phyloP scores from a whole-genome alignment of 2,797 vertebrate species.

The Rhincodon typus region DNA sequence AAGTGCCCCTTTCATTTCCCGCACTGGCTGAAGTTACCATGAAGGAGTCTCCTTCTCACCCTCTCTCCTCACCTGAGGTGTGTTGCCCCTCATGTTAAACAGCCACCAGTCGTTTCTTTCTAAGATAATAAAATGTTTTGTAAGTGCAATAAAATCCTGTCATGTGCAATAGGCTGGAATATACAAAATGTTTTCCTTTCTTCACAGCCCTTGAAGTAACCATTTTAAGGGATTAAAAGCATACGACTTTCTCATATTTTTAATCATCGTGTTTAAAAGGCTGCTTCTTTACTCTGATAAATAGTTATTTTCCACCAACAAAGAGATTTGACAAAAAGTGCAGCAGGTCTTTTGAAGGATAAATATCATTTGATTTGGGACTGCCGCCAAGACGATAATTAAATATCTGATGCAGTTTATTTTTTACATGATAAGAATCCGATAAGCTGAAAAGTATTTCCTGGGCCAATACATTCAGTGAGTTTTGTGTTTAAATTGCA shows the following conservation, averaged over 20 bases:
- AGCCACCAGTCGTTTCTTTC: too few relatives aligned
- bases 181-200: neutral
- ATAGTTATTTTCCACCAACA: neutral
- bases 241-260: neutral
- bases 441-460: neutral
- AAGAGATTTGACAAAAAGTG: neutral
- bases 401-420: conserved; percentile 27
- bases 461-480: neutral
- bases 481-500: conserved; percentile 11
- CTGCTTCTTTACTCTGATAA: neutral
- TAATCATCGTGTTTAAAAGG: neutral
- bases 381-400: conserved; percentile 13
- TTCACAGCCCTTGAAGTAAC: neutral
- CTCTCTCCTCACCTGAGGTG: too few relatives aligned
- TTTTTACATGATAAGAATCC: neutral
- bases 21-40: too few relatives aligned
- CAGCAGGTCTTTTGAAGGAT: conserved; percentile 15
- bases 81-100: too few relatives aligned
- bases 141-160: too few relatives aligned
- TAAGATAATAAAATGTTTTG: too few relatives aligned
- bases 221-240: neutral
- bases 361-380: conserved; percentile 30
- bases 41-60: too few relatives aligned
- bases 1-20: neutral
- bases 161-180: neutral